Conservation (phyloP, 2,797 vertebrate genomes). For the Rhynchotus rufescens region DNA sequence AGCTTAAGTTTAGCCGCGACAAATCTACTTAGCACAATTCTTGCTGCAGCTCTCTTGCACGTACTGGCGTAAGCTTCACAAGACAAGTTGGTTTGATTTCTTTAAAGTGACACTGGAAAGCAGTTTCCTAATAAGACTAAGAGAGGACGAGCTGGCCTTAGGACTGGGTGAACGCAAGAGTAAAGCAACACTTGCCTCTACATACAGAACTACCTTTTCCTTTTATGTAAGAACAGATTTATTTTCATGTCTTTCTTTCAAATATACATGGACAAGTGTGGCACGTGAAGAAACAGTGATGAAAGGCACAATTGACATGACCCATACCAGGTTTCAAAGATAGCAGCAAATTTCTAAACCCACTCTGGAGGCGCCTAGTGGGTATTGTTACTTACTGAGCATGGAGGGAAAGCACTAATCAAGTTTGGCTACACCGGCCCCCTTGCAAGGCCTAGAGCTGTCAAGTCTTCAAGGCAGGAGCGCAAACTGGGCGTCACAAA, state of each 20-base stretch:
- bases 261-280: slow-evolving; percentile 82
- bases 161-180: background rate
- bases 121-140: slow-evolving; percentile 10
- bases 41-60: slow-evolving; percentile 57
- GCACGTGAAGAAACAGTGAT: slow-evolving; percentile 83
- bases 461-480: slow-evolving; percentile 10
- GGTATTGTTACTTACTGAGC: slow-evolving; percentile 13
- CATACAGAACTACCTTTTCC: background rate
- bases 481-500: slow-evolving; percentile 2
- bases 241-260: slow-evolving; percentile 74
- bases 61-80: slow-evolving; percentile 53
- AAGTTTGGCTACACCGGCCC: slow-evolving; percentile 2
- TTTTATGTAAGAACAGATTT: background rate
- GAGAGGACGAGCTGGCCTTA: slow-evolving; percentile 2
- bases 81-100: background rate
- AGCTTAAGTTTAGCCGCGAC: slow-evolving; percentile 73
- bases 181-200: background rate
- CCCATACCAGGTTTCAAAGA: slow-evolving; percentile 71
- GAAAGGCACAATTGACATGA: slow-evolving; percentile 89
- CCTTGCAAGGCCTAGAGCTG: background rate
- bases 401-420: slow-evolving; percentile 2
- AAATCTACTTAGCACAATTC: slow-evolving; percentile 51
- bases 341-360: slow-evolving; percentile 78
- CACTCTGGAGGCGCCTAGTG: slow-evolving; percentile 38
- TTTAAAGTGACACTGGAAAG: slow-evolving; percentile 43